phyloP scores from a whole-genome alignment of 2,888 invertebrate species.

The Cheilosia vulpina region DNA sequence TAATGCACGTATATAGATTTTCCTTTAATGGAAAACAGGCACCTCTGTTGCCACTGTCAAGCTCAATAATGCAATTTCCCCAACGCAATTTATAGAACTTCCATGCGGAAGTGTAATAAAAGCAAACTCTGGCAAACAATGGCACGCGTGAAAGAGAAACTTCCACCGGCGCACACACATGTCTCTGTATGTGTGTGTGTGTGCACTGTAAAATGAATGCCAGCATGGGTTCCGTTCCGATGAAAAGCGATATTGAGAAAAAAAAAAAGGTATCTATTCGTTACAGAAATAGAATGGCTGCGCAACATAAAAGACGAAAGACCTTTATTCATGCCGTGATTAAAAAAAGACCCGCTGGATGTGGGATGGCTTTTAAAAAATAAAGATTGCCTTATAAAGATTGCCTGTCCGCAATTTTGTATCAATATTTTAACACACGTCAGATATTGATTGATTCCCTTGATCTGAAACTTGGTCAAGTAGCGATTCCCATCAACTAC shows the following conservation, averaged over 20 bases:
- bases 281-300: neutral
- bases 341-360: neutral
- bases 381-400: no score
- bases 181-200: neutral
- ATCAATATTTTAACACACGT: neutral
- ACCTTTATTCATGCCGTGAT: neutral
- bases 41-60: constrained; percentile 19
- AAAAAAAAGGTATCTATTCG: neutral
- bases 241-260: constrained; percentile 12
- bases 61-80: constrained; percentile 49
- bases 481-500: no score
- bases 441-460: no score
- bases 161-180: neutral
- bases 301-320: neutral
- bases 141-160: constrained; percentile 16
- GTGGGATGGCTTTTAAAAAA: neutral
- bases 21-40: neutral
- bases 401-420: neutral
- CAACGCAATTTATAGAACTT: constrained; percentile 47
- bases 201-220: constrained; percentile 1
- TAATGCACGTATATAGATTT: neutral
- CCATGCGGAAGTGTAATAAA: constrained; percentile 43
- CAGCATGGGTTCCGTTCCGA: constrained; percentile 1
- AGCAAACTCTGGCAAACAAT: constrained; percentile 34
- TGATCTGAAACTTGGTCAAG: no score